Percentiles rank a stretch among this genome's conserved stretches.
phyloP scores from a whole-genome alignment of 2,888 invertebrate species.

The Lasius fuliginosus region DNA sequence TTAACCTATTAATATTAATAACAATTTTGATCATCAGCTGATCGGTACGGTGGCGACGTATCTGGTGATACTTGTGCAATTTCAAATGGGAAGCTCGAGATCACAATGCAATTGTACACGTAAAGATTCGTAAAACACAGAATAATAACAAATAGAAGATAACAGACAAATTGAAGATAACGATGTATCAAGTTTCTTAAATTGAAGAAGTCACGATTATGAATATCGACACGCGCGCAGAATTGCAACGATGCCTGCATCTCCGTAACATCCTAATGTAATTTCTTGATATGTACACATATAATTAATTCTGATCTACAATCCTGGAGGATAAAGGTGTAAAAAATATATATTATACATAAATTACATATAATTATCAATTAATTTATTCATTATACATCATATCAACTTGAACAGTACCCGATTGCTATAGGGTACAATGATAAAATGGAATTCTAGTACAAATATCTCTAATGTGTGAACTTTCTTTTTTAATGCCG shows the following conservation, averaged over 20 bases:
- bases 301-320: background rate
- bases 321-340: background rate
- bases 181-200: background rate
- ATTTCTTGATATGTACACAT: background rate
- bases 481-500: background rate
- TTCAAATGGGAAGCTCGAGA: slow-evolving; percentile 54
- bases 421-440: background rate
- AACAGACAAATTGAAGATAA: background rate
- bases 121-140: background rate
- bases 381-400: slow-evolving; percentile 42
- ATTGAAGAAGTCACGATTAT: background rate
- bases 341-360: slow-evolving; percentile 1
- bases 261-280: background rate
- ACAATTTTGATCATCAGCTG: slow-evolving; percentile 65
- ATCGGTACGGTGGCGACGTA: slow-evolving; percentile 70
- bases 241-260: background rate
- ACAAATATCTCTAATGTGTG: slow-evolving; percentile 11
- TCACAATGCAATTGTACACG: slow-evolving; percentile 18
- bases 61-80: slow-evolving; percentile 77
- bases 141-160: background rate
- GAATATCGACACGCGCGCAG: background rate
- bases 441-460: slow-evolving; percentile 12
- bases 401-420: slow-evolving; percentile 32
- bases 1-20: background rate
- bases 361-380: slow-evolving; percentile 36